A percentile compares a stretch with the other conserved stretches of the same genome.
Evolutionary conservation across 2,797 vertebrate genomes (phyloP).

Genomic region (Lerista edwardsae): DNA sequence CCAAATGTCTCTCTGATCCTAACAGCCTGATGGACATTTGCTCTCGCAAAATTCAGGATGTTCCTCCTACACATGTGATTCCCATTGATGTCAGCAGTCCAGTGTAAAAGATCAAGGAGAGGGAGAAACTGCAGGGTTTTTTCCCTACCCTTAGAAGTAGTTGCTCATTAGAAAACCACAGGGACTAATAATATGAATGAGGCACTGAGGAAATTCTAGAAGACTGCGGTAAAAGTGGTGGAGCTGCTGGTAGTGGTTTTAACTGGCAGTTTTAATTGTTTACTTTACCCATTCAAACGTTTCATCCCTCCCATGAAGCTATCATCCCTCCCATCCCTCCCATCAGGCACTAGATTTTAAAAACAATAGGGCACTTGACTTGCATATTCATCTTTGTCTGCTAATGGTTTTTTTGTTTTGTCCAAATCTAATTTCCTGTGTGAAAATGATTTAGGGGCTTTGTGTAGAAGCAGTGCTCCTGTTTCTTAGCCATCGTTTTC

Average conservation of each 20-base stretch:
- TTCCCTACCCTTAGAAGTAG: slow-evolving; percentile 34
- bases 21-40: slow-evolving; percentile 59
- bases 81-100: slow-evolving; percentile 60
- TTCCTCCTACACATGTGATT: slow-evolving; percentile 56
- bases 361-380: too few relatives aligned
- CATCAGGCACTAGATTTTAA: not conserved
- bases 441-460: not conserved
- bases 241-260: too few relatives aligned
- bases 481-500: too few relatives aligned
- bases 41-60: slow-evolving; percentile 65
- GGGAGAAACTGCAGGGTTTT: slow-evolving; percentile 55
- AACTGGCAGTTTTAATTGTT: not conserved
- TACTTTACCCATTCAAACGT: not conserved
- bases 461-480: not conserved
- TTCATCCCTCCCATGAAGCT: too few relatives aligned
- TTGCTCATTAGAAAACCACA: slow-evolving; percentile 49
- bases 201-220: slow-evolving; percentile 24
- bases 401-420: too few relatives aligned
- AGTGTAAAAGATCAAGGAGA: slow-evolving; percentile 65
- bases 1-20: slow-evolving; percentile 59
- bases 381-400: not conserved
- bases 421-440: too few relatives aligned
- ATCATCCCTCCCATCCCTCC: too few relatives aligned
- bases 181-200: slow-evolving; percentile 38
- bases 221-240: not conserved